Percentiles rank a stretch among this genome's conserved stretches.
These are phyloP conservation scores for Dryocosmus kuriphilus DNA, from an alignment of 2,888 invertebrate genomes.

Conservation along the genomic window DNA sequence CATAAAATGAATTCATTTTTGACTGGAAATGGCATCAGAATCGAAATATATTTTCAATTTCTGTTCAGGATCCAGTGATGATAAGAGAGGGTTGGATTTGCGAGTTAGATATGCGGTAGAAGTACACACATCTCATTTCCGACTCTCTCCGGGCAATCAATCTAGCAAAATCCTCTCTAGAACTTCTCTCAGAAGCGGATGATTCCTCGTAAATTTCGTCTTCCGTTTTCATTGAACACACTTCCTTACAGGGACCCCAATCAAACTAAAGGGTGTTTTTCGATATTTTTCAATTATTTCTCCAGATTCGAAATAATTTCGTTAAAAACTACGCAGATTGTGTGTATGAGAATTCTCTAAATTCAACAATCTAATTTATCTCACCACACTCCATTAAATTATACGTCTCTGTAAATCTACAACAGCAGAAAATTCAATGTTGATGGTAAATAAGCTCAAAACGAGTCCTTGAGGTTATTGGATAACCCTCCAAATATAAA, in stretches of 20 bases:
- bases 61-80: neutral
- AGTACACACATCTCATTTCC: slow-evolving; percentile 11
- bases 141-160: slow-evolving; percentile 13
- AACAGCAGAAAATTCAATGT: neutral
- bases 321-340: no score
- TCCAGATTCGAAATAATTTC: no score
- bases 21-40: neutral
- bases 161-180: neutral
- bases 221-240: neutral
- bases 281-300: no score
- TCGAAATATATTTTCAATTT: neutral
- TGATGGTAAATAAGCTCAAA: neutral
- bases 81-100: neutral
- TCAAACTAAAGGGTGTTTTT: no score
- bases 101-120: neutral
- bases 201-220: slow-evolving; percentile 1
- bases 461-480: no score
- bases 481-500: no score
- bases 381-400: no score
- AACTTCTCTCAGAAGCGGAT: neutral
- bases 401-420: neutral
- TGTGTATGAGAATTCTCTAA: no score
- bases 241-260: neutral
- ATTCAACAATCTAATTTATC: no score
- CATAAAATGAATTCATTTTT: neutral